phyloP scores from a whole-genome alignment of 2,888 invertebrate species.

The Ormyrus labotus region DNA sequence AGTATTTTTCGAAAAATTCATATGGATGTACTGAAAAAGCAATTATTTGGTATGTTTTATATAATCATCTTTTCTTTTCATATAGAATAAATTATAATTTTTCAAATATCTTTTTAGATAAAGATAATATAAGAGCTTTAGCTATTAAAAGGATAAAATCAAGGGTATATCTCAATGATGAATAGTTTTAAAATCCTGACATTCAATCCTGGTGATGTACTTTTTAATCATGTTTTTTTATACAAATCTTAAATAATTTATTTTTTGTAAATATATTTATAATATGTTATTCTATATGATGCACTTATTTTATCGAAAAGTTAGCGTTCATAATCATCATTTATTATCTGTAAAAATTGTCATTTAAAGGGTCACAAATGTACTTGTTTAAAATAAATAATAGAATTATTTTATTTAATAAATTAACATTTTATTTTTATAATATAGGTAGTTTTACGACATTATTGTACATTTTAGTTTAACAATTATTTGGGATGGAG shows the following conservation, averaged over 20 bases:
- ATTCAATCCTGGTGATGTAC: background rate
- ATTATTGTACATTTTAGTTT: too few relatives aligned
- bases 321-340: too few relatives aligned
- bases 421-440: too few relatives aligned
- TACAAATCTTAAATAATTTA: background rate
- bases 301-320: too few relatives aligned
- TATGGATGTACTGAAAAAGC: constrained; percentile 61
- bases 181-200: background rate
- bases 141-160: constrained; percentile 54
- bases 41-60: constrained; percentile 64
- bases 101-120: constrained; percentile 76
- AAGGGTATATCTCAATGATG: constrained; percentile 49
- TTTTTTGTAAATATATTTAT: constrained; percentile 37
- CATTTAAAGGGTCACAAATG: too few relatives aligned
- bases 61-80: constrained; percentile 4
- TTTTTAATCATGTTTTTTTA: background rate
- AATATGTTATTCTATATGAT: background rate
- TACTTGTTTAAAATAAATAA: too few relatives aligned
- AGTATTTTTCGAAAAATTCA: constrained; percentile 68
- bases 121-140: constrained; percentile 68
- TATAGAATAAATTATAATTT: constrained; percentile 21
- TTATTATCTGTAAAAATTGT: too few relatives aligned
- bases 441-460: too few relatives aligned
- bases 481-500: too few relatives aligned
- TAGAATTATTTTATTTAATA: too few relatives aligned